phyloP scores from a whole-genome alignment of 2,888 invertebrate species.

The Panzeria rudis region DNA sequence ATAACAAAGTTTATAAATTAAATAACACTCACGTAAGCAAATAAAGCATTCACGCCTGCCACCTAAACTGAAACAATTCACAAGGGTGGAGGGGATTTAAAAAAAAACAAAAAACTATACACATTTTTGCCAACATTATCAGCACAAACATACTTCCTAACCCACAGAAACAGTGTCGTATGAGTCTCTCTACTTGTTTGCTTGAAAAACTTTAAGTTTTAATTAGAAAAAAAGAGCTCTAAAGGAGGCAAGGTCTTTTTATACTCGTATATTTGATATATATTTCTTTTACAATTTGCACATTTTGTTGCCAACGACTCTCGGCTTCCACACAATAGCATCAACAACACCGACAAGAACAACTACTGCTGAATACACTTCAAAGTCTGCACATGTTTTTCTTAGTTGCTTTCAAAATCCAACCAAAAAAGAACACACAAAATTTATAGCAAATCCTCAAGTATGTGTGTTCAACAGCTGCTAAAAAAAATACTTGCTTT shows the following conservation, averaged over 20 bases:
- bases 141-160: background rate
- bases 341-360: background rate
- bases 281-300: conserved; percentile 8
- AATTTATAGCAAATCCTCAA: conserved; percentile 29
- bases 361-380: conserved; percentile 5
- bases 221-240: conserved; percentile 3
- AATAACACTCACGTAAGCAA: background rate
- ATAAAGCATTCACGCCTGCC: background rate
- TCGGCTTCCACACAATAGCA: background rate
- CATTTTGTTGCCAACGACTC: conserved; percentile 2
- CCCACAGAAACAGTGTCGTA: background rate
- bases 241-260: conserved; percentile 18
- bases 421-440: conserved; percentile 19
- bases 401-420: background rate
- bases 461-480: conserved; percentile 26
- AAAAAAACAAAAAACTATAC: background rate
- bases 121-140: background rate
- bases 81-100: background rate
- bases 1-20: conserved; percentile 6
- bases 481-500: conserved; percentile 23
- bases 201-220: background rate
- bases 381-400: conserved; percentile 16
- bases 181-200: background rate
- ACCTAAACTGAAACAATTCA: background rate
- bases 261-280: background rate